Evolutionary conservation across 2,113 vertebrate genomes (phyloP).

Genomic region (Periophthalmodon schlosseri): DNA sequence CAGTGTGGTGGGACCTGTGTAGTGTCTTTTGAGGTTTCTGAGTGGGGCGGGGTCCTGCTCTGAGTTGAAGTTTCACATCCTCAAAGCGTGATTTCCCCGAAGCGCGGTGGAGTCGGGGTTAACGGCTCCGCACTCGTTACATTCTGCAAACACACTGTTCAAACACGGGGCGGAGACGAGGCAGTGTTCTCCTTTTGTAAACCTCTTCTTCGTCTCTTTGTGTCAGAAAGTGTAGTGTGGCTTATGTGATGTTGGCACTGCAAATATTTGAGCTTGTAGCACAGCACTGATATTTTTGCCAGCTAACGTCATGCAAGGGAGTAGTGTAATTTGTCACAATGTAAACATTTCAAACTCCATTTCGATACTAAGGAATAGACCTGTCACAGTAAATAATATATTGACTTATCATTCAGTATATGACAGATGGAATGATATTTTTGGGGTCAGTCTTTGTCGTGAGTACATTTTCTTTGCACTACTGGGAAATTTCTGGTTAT

Average conservation of each 20-base stretch:
- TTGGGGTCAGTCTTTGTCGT: no score
- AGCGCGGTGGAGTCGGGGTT: background rate
- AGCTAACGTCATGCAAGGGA: no score
- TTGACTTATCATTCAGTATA: no score
- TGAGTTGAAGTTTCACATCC: conserved; percentile 41
- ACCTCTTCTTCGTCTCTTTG: background rate
- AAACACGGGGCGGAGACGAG: background rate
- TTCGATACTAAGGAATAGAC: no score
- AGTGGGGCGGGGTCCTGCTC: background rate
- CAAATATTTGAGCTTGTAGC: background rate
- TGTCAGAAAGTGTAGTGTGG: background rate
- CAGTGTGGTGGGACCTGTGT: no score
- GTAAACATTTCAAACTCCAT: no score
- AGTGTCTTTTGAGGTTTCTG: conserved; percentile 5
- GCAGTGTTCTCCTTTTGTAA: background rate
- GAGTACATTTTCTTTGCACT: no score
- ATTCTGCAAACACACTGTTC: conserved; percentile 7
- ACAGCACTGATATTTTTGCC: no score
- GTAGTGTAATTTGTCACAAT: no score
- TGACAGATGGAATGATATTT: no score
- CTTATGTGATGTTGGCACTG: background rate
- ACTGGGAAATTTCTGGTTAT: no score
- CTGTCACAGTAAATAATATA: no score
- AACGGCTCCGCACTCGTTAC: conserved; percentile 9
- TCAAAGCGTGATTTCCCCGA: conserved; percentile 9